Evolutionary conservation across 2,888 invertebrate species (phyloP).

Genomic region (Choreutis nemorana): DNA sequence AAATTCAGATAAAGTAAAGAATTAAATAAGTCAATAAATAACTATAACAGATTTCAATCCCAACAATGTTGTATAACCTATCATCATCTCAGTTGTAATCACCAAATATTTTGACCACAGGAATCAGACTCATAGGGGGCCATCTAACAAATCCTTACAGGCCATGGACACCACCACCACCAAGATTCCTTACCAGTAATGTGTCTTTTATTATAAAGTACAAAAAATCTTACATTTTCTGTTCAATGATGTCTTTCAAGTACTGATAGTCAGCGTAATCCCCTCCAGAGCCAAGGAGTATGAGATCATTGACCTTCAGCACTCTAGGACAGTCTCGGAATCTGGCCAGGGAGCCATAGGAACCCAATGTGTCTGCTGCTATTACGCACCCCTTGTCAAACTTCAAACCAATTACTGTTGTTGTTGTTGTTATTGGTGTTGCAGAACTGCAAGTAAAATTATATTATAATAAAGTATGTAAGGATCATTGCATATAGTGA

Average conservation of each 20-base stretch:
- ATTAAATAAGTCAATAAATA: too few species aligned
- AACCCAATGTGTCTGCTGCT: slow-evolving; percentile 92
- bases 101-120: too few species aligned
- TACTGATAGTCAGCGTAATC: slow-evolving; percentile 98
- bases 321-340: slow-evolving; percentile 87
- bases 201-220: too few species aligned
- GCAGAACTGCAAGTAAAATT: slow-evolving; percentile 31
- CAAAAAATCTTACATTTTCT: slow-evolving; percentile 84
- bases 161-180: too few species aligned
- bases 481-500: too few species aligned
- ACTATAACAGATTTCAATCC: too few species aligned
- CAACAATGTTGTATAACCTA: too few species aligned
- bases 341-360: slow-evolving; percentile 92
- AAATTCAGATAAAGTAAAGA: too few species aligned
- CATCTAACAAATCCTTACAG: too few species aligned
- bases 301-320: slow-evolving; percentile 87
- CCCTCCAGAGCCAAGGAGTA: slow-evolving; percentile 89
- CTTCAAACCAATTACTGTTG: slow-evolving; percentile 88
- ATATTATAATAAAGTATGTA: neutral
- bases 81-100: too few species aligned
- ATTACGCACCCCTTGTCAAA: slow-evolving; percentile 90
- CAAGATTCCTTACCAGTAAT: too few species aligned
- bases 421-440: slow-evolving; percentile 87
- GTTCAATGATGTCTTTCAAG: slow-evolving; percentile 82
- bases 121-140: too few species aligned